Evolutionary conservation across 2,888 invertebrate genomes (phyloP).

Genomic region (Amaurobius ferox): DNA sequence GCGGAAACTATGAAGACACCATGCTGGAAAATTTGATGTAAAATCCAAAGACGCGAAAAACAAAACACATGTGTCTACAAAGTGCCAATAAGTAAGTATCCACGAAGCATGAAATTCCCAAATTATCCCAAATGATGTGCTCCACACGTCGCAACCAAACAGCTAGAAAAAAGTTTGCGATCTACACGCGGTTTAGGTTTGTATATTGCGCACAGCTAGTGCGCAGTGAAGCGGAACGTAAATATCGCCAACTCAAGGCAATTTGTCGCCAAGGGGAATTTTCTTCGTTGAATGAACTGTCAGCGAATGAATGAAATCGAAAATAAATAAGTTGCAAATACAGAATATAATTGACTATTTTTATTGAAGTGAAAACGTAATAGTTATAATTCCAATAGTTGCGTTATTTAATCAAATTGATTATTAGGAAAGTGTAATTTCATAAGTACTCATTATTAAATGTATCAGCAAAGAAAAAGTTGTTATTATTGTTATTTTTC

Average conservation of each 20-base stretch:
- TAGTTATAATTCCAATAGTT: no score
- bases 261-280: constrained; percentile 4
- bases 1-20: not conserved
- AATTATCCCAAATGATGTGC: constrained; percentile 25
- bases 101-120: constrained; percentile 22
- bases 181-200: constrained; percentile 61
- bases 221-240: constrained; percentile 25
- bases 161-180: constrained; percentile 35
- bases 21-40: not conserved
- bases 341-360: no score
- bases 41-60: not conserved
- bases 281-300: not conserved
- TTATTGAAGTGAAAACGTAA: no score
- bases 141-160: constrained; percentile 33
- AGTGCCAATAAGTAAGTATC: not conserved
- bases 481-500: no score
- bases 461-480: no score
- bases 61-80: not conserved
- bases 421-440: no score
- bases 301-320: no score
- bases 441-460: no score
- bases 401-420: no score
- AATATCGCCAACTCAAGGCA: constrained; percentile 9
- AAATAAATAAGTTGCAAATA: constrained; percentile 30
- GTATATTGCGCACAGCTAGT: constrained; percentile 30